Base-by-base conservation (phyloP, 2,113 vertebrate species). In the Trichechus manatus region DNA sequence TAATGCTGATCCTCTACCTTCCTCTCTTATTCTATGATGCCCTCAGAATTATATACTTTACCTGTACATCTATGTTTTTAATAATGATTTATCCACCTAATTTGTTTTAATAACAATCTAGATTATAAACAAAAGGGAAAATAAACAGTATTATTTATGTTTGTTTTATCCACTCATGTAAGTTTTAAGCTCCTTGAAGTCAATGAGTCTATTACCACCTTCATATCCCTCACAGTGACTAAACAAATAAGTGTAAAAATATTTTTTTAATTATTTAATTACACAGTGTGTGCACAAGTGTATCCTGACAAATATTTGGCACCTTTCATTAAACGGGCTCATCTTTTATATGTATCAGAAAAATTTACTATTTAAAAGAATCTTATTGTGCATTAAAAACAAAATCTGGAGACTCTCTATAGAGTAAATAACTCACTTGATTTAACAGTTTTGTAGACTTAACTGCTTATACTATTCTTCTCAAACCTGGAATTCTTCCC, bases 51-150 rank as follows among this genome's bases (percentile, higher is more conserved):
- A 75, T n/a, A 44, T 29, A 63, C 20, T 80, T 92, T 29, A 66
- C 47, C 8, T 95, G 17, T 85, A 78, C 5, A n/a, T 47, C 85
- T 70, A 31, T 14, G 36, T 53, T 79, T 33, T 19, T 59, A 86
- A 59, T 47, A 77, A 95, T 82, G 23, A 78, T 64, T 29, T 92
- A 3, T 59, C 7, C 8, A 86, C 22, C 50, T 66, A 13, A 36
- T 70, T 70, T 95, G 27, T 72, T 72, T 86, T 44, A 85, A 47
- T 22, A 91, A 89, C 31, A 96, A 85, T 31, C 44, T 64, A 89
- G 31, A 93, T 36, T 64, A 93, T 17, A 81, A 93, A 68, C 23
- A 56, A 95, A 93, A 87, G 11, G 17, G 59, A 93, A 86, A 93
- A 75, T 82, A n/a, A 90, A 61, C 1, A 72, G 31, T 14, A 75